A percentile compares a stretch with the other conserved stretches of the same genome.
phyloP scores from a whole-genome alignment of 2,113 vertebrate genomes.

The Pseudolaguvia tuberculata region DNA sequence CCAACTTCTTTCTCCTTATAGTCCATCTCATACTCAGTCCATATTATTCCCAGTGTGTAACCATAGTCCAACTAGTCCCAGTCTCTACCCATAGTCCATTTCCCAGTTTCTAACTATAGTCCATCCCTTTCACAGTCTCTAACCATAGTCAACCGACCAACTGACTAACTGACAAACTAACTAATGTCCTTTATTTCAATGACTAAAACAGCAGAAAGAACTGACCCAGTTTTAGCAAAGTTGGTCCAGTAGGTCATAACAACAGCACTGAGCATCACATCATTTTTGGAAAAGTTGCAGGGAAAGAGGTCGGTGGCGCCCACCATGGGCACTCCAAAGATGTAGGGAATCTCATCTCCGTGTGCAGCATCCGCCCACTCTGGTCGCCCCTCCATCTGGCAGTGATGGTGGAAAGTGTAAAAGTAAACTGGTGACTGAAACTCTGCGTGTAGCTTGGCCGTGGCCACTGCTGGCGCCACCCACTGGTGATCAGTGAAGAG shows the following conservation, averaged over 20 bases:
- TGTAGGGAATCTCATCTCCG: constrained; percentile 90
- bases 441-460: constrained; percentile 91
- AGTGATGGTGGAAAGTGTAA: constrained; percentile 97
- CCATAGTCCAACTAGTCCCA: too few species aligned
- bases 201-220: constrained; percentile 34
- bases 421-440: constrained; percentile 94
- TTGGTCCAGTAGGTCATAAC: constrained; percentile 98
- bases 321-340: constrained; percentile 94
- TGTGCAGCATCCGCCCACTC: constrained; percentile 94
- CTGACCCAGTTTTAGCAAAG: constrained; percentile 90
- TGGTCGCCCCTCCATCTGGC: constrained; percentile 88
- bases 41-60: too few species aligned
- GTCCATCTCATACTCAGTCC: too few species aligned
- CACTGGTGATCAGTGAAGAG: constrained; percentile 95
- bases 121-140: too few species aligned
- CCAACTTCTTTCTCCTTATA: too few species aligned
- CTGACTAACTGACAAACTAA: too few species aligned
- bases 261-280: constrained; percentile 90
- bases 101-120: too few species aligned
- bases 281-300: constrained; percentile 97
- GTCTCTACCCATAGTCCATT: too few species aligned
- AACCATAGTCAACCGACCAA: too few species aligned
- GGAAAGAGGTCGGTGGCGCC: constrained; percentile 92
- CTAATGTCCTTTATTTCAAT: not conserved
- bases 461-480: constrained; percentile 92